Evolutionary conservation across 2,888 invertebrate genomes (phyloP).

Genomic region (Lycaena phlaeas): DNA sequence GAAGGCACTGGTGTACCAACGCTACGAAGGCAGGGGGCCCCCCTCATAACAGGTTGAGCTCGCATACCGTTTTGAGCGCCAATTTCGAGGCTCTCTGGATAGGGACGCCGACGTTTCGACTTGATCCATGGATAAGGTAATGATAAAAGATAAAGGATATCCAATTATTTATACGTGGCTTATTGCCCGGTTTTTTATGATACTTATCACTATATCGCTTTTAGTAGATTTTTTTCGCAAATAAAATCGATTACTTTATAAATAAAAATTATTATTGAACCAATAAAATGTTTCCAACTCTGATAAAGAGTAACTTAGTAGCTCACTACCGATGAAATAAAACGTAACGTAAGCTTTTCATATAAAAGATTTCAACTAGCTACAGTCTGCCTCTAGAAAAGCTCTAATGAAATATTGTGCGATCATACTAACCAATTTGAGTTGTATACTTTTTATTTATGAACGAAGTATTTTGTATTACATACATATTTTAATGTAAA

Average conservation of each 20-base stretch:
- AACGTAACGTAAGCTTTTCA: not conserved
- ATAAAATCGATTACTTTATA: not conserved
- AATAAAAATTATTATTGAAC: not conserved
- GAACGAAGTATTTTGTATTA: too few relatives aligned
- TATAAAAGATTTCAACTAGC: slow-evolving; percentile 19
- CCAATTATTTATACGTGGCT: slow-evolving; percentile 14
- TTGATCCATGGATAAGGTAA: slow-evolving; percentile 47
- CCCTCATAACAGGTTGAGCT: slow-evolving; percentile 58
- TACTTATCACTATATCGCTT: not conserved
- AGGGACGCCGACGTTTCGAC: slow-evolving; percentile 40
- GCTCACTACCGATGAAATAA: too few relatives aligned
- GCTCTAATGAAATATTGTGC: too few relatives aligned
- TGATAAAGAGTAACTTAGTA: too few relatives aligned
- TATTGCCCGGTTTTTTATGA: slow-evolving; percentile 6
- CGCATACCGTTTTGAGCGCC: slow-evolving; percentile 59
- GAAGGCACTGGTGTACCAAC: slow-evolving; percentile 33
- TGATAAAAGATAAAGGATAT: slow-evolving; percentile 38
- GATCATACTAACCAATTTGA: too few relatives aligned
- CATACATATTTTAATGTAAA: too few relatives aligned
- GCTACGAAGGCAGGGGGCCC: slow-evolving; percentile 27
- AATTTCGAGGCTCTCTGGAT: slow-evolving; percentile 53
- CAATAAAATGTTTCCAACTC: not conserved
- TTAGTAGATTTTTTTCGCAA: slow-evolving; percentile 4
- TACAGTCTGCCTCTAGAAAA: not conserved
- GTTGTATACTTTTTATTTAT: too few relatives aligned